A percentile compares a stretch with the other conserved stretches of the same genome.
phyloP scores from a whole-genome alignment of 2,888 invertebrate genomes.

The Pseudeuparius sepicola region DNA sequence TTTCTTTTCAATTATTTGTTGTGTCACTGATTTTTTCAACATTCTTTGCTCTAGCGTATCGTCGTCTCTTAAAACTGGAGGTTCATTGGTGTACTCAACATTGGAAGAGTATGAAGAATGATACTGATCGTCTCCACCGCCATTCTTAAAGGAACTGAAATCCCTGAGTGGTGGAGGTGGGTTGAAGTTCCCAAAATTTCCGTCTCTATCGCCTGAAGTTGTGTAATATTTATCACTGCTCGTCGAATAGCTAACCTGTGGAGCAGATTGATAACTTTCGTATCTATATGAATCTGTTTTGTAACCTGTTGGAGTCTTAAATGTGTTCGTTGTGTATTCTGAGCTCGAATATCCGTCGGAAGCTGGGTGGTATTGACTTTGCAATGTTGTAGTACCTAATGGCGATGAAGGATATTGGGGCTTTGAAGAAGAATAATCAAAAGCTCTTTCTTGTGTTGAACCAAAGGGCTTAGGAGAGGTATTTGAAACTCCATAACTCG shows the following conservation, averaged over 20 bases:
- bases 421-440: no score
- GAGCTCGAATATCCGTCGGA: constrained; percentile 33
- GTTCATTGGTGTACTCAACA: constrained; percentile 34
- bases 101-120: constrained; percentile 33
- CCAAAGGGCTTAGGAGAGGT: constrained; percentile 22
- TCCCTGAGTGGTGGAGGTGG: constrained; percentile 24
- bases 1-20: constrained; percentile 58
- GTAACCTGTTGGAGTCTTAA: constrained; percentile 37
- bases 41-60: constrained; percentile 56
- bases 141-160: constrained; percentile 28
- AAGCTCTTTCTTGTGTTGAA: no score
- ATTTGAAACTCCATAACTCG: constrained; percentile 18
- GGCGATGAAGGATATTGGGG: no score
- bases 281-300: constrained; percentile 36
- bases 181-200: constrained; percentile 9
- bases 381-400: background rate
- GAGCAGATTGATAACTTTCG: constrained; percentile 33
- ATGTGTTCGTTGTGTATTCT: constrained; percentile 34
- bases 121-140: constrained; percentile 28
- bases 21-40: constrained; percentile 57
- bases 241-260: constrained; percentile 32
- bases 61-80: constrained; percentile 38
- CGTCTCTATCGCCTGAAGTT: constrained; percentile 18
- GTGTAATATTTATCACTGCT: constrained; percentile 36
- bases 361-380: constrained; percentile 12